Base-by-base conservation (phyloP, 2,113 vertebrate species). In the Pangasianodon hypophthalmus region DNA sequence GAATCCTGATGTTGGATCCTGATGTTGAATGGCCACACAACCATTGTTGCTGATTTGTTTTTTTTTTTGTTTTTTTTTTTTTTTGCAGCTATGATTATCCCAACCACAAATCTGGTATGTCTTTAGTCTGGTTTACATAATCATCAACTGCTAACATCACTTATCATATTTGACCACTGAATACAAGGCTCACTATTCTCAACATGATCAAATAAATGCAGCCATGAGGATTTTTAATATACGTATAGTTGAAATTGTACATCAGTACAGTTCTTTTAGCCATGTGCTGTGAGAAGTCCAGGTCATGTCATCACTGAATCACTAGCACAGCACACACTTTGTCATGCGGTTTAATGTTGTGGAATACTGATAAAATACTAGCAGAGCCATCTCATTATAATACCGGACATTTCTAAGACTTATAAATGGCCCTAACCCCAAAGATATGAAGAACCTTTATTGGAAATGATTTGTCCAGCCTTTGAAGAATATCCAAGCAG, bases 401-500 rank as follows among this genome's bases (percentile, higher is more conserved):
- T 71, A 26, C n/a, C 67, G 19, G 85, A 87, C 56, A 58, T 87
- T 67, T 64, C 52, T 56, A 71, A 58, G 85, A n/a, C 77, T 83
- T 87, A 21, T 8, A 79, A 82, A 84, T 73, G 29, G 52, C 67
- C 32, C 29, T 29, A 71, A 82, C 21, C 24, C n/a, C 94, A 94
- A 95, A 96, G 95, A 87, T 82, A 84, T 89, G 97, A 96, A 97
- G 21, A 80, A 50, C 44, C 58, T 77, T 85, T 80, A 67, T 46
- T 89, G 77, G 37, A 87, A 88, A 62, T 96, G 95, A 96, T 92
- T 69, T 85, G 94, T 84, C 96, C 96, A 96, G 95, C 94, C 96
- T 97, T 97, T 97, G 96, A 97, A 97, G 96, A 96, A 95, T 96
- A 96, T 96, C 96, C 96, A 95, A 96, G 95, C 94, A 96, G 44